These are phyloP conservation scores for Hecatera dysodea DNA, from an alignment of 2,888 invertebrate genomes.

Conservation along the genomic window DNA sequence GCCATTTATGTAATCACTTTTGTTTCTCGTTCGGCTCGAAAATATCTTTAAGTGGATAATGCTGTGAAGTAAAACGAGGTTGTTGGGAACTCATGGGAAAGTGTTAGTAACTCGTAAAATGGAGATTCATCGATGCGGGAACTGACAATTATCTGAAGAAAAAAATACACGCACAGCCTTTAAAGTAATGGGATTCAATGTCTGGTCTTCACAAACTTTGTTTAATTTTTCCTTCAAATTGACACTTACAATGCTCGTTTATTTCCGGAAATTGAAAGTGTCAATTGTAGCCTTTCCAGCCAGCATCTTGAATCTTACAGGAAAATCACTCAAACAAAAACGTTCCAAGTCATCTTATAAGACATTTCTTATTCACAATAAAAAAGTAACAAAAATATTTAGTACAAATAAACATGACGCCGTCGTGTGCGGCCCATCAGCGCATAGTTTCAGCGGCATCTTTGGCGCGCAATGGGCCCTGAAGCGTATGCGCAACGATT, in stretches of 20 bases:
- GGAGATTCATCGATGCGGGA: constrained; percentile 45
- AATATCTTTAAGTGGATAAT: constrained; percentile 57
- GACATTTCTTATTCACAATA: constrained; percentile 34
- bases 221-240: constrained; percentile 4
- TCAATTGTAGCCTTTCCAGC: constrained; percentile 2
- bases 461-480: constrained; percentile 86
- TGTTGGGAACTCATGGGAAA: constrained; percentile 60
- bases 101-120: constrained; percentile 60
- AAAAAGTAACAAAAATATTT: constrained; percentile 49
- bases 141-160: constrained; percentile 46
- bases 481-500: constrained; percentile 85
- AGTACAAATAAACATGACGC: constrained; percentile 58
- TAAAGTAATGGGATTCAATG: neutral
- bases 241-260: neutral
- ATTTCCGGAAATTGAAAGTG: constrained; percentile 30
- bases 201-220: neutral
- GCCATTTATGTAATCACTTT: constrained; percentile 63
- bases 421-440: constrained; percentile 88
- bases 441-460: constrained; percentile 85
- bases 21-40: constrained; percentile 57
- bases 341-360: constrained; percentile 18
- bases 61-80: constrained; percentile 52
- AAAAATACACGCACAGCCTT: neutral
- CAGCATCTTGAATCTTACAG: constrained; percentile 17
- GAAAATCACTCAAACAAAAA: constrained; percentile 1